Evolutionary conservation across 1,140 invertebrate species (phyloP), one percentile per base, ranked within the genome.

Genomic region (Oscheius sp.): DNA sequence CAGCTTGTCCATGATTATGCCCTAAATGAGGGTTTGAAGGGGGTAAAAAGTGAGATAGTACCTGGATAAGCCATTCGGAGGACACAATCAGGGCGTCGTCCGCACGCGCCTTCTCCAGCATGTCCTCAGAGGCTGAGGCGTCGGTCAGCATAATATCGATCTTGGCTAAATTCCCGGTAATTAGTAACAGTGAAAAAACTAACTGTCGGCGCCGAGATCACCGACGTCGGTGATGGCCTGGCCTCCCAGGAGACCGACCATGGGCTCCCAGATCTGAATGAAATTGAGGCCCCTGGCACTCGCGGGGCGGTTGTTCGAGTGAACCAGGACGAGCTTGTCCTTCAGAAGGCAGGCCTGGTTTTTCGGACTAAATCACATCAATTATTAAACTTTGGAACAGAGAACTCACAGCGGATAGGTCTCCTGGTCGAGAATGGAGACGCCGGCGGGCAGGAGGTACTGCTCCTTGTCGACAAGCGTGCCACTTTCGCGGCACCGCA

Each of bases 31-130:
- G 18, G 29, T 59, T 63, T 23, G 10, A 2, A 23, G 10, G n/a
- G 46, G 4, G 76, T 15, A 77, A 74, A 52, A 35, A 10, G 4
- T 20, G 4, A n/a, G n/a, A 45, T 18, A 20, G 29, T 38, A 82
- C 80, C 20, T 81, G 78, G 34, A 81, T 81, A 23, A 81, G 64
- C 79, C 80, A 82, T 68, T 81, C 79, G 18, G 80, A 82, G 26
- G 77, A 73, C 18, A 83, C 81, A 18, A 63, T 63, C 26, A 35
- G 18, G 13, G 61, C 78, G n/a, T 52, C 68, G 13, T 68, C 58
- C 2, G 28, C 42, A 4, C 58, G 28, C 3, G 71, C 78, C 13
- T 42, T 13, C 28, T 69, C 35, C 1, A 80, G 62, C 34, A 81
- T 18, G 28, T 75, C 69, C 2, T 59, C 42, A 18, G 58, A 31